phyloP scores from a whole-genome alignment of 2,113 vertebrate genomes.

The Dendrocopos noguchii region DNA sequence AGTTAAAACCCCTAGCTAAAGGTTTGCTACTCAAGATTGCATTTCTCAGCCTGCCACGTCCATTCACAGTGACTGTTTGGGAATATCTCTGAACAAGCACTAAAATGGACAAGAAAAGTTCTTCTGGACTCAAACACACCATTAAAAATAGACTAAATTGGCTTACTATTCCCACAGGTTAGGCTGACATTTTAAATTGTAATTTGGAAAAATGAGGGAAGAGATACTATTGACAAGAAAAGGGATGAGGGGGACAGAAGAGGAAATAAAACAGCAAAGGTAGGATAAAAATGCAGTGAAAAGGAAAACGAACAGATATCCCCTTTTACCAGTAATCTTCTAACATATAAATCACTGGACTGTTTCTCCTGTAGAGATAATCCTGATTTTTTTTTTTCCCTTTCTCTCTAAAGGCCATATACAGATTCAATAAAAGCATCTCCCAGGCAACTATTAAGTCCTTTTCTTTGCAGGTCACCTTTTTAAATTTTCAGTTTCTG shows the following conservation, averaged over 20 bases:
- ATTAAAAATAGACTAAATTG: slow-evolving; percentile 55
- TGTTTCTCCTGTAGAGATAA: slow-evolving; percentile 61
- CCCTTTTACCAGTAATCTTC: slow-evolving; percentile 66
- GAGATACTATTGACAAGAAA: not conserved
- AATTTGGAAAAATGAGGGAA: not conserved
- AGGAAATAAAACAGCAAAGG: not conserved
- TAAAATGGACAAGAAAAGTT: not conserved
- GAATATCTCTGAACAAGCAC: not conserved
- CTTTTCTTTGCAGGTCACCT: not conserved
- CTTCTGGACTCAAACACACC: slow-evolving; percentile 30
- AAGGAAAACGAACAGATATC: slow-evolving; percentile 7
- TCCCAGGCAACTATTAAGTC: slow-evolving; percentile 50
- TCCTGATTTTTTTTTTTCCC: not conserved
- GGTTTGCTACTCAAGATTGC: not conserved
- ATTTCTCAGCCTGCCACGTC: not conserved
- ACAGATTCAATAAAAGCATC: slow-evolving; percentile 55
- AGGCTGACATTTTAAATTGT: slow-evolving; percentile 54
- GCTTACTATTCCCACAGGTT: slow-evolving; percentile 53
- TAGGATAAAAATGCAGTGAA: not conserved
- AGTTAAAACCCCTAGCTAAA: not conserved
- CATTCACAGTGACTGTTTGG: not conserved
- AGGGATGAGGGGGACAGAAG: not conserved
- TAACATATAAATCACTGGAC: slow-evolving; percentile 62
- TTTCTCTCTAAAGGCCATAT: slow-evolving; percentile 38
- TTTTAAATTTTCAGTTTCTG: not conserved